Evolutionary conservation across 2,113 vertebrate genomes (phyloP).

Genomic region (Atractosteus spatula): DNA sequence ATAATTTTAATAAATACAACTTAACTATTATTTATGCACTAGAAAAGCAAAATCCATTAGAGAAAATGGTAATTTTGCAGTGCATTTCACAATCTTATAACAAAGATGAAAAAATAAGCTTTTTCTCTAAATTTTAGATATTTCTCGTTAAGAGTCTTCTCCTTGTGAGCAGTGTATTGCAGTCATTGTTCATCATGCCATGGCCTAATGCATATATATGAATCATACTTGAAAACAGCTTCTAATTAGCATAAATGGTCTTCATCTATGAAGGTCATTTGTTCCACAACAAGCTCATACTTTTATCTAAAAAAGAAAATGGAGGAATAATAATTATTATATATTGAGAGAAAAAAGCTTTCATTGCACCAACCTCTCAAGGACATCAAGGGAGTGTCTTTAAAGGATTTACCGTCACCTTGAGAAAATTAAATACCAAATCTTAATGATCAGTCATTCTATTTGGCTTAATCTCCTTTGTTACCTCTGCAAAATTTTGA

Average conservation of each 20-base stretch:
- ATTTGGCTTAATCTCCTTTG: too few species aligned
- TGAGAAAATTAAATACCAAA: too few species aligned
- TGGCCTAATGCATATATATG: slow-evolving; percentile 86
- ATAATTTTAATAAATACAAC: slow-evolving; percentile 85
- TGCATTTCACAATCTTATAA: slow-evolving; percentile 75
- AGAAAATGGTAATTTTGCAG: slow-evolving; percentile 71
- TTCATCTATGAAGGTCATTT: slow-evolving; percentile 81
- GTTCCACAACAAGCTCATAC: slow-evolving; percentile 67
- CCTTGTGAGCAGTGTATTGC: slow-evolving; percentile 76
- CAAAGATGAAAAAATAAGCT: slow-evolving; percentile 63
- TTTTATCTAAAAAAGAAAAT: slow-evolving; percentile 20
- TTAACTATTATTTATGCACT: slow-evolving; percentile 89
- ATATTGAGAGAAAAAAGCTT: too few species aligned
- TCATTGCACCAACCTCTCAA: slow-evolving; percentile 5
- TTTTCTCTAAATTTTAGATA: slow-evolving; percentile 83
- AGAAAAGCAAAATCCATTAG: slow-evolving; percentile 98
- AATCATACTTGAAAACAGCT: slow-evolving; percentile 82
- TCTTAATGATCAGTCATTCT: too few species aligned
- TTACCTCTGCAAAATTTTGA: too few species aligned
- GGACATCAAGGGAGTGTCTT: neutral
- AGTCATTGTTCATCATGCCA: slow-evolving; percentile 72
- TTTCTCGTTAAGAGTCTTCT: slow-evolving; percentile 69
- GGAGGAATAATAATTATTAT: neutral
- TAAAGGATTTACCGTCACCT: neutral
- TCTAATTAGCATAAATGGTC: slow-evolving; percentile 95